Percentiles rank a stretch among this genome's conserved stretches.
phyloP scores from a whole-genome alignment of 1,140 invertebrate genomes.

The Eriosoma lanigerum region DNA sequence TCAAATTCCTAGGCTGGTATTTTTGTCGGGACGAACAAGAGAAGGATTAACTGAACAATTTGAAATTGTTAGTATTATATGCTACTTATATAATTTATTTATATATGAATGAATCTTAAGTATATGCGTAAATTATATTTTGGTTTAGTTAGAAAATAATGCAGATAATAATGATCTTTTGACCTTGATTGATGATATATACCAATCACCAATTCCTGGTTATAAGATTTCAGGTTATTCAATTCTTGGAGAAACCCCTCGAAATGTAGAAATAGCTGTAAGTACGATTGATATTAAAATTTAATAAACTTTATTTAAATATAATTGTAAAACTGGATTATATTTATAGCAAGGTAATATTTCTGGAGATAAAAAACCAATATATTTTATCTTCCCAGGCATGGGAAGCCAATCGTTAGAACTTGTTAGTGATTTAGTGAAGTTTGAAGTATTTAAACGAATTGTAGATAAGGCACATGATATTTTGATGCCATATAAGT shows the following conservation, averaged over 20 bases:
- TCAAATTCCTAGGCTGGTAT: constrained; percentile 55
- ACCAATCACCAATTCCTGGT: constrained; percentile 57
- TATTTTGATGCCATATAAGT: constrained; percentile 56
- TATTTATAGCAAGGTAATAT: constrained; percentile 52
- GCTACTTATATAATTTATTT: too few relatives aligned
- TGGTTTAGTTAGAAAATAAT: constrained; percentile 9
- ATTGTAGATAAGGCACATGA: constrained; percentile 59
- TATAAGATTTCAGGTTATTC: constrained; percentile 65
- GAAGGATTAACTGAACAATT: constrained; percentile 45
- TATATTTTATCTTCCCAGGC: constrained; percentile 69
- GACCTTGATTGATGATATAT: constrained; percentile 58
- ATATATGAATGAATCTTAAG: not conserved
- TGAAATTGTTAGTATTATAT: constrained; percentile 15
- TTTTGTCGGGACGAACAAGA: constrained; percentile 54
- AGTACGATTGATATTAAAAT: too few relatives aligned
- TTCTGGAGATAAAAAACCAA: constrained; percentile 62
- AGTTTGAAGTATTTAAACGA: constrained; percentile 61
- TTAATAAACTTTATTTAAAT: not conserved
- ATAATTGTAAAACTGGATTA: not conserved
- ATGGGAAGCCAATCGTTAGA: constrained; percentile 70
- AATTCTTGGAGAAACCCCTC: constrained; percentile 61
- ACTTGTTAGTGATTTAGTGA: constrained; percentile 65
- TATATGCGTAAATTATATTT: not conserved
- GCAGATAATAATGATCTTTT: constrained; percentile 27
- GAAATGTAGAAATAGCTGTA: constrained; percentile 37